Base-by-base conservation (phyloP, 1,140 invertebrate species). In the Drosophila obscura region DNA sequence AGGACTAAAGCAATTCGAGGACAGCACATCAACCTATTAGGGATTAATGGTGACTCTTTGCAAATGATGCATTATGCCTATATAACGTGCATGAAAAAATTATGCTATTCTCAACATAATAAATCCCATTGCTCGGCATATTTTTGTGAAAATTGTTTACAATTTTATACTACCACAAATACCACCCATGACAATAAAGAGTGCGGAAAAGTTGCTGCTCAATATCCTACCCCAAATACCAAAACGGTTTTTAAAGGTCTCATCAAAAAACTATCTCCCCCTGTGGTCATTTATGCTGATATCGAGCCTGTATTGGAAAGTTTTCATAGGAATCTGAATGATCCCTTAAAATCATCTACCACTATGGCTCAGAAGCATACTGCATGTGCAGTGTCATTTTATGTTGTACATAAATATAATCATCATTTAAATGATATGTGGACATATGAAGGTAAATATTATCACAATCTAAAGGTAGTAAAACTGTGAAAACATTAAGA, bases 381-480 rank as follows among this genome's bases (percentile, higher is more conserved):
- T 2, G 45, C 57, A 1, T 59, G 57, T 46, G 57, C 57, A 15
- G 55, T 15, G 4, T 45, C 55, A 11, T 57, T 57, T 28, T 57
- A 57, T 26, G 28, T 57, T n/a, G 43, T 57, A 9, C 55, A 57
- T 28, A 8, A 57, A 2, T 57, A 57, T 16, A 28, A 57, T 8
- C 15, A 13, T 11, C 2, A 3, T 28, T 11, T 57, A 44, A 57
- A 57, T 28, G 41, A 57, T 16, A 57, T 57, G 24, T 8, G 2
- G 5, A 57, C 24, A 1, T 45, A 24, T 16, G 55, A 57, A 44
- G 55, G 55, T 57, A 57, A 44, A 16, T 57, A 16, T 13, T 26
- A 11, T 31, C 7, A 9, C 0, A 31, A 8, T 31, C 31, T 31
- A 31, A 31, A 31, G 31, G 31, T 31, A 31, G 8, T 31, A 31